Evolutionary conservation across 2,888 invertebrate species (phyloP).

Genomic region (Dinocampus coccinellae): DNA sequence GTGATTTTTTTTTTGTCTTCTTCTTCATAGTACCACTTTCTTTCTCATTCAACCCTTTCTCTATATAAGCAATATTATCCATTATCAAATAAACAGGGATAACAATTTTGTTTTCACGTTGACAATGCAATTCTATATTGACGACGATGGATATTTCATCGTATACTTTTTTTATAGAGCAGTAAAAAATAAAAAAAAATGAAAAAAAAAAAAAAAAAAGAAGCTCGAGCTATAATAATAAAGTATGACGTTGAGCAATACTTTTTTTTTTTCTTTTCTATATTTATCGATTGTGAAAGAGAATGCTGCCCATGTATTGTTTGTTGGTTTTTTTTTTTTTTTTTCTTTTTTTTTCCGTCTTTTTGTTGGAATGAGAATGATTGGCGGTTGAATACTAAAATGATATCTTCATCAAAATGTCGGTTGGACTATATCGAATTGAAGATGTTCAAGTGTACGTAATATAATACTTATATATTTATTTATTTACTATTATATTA

Average conservation of each 20-base stretch:
- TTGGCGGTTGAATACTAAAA: slow-evolving; percentile 54
- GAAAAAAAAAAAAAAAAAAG: too few species aligned
- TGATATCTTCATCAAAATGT: slow-evolving; percentile 56
- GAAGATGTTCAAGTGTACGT: neutral
- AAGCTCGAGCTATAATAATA: too few species aligned
- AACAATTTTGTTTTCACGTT: neutral
- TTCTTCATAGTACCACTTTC: neutral
- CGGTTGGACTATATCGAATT: neutral
- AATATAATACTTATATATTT: too few species aligned
- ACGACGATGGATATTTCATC: too few species aligned
- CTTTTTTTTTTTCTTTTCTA: neutral
- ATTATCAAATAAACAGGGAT: neutral
- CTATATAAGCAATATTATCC: neutral
- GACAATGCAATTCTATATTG: neutral
- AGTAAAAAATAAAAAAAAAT: too few species aligned
- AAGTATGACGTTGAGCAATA: neutral
- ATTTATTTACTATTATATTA: too few species aligned
- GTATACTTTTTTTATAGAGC: neutral
- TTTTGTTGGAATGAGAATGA: too few species aligned
- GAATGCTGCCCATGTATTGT: slow-evolving; percentile 43
- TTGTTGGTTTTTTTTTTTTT: slow-evolving; percentile 33
- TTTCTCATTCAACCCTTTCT: neutral
- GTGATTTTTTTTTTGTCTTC: slow-evolving; percentile 5
- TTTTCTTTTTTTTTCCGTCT: too few species aligned
- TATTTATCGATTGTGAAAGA: slow-evolving; percentile 19